Conservation (phyloP, 1,140 invertebrate species). For the Procambarus clarkii region DNA sequence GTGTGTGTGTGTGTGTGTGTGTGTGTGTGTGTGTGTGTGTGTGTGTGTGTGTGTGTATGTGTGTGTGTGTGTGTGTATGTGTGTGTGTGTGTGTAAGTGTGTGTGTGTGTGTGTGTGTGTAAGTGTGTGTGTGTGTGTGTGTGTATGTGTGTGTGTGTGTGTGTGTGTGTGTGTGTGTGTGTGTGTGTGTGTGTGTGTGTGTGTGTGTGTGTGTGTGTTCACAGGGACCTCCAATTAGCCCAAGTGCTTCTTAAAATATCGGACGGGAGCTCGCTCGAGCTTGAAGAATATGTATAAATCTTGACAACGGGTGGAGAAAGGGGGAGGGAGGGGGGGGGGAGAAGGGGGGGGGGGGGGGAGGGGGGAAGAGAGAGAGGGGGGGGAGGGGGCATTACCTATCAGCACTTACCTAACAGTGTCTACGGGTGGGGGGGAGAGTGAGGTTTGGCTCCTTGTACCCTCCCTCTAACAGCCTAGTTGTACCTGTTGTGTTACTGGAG, state of each 20-base stretch:
- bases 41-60: neutral
- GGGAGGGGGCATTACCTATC: no score
- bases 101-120: no score
- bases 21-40: no score
- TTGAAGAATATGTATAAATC: neutral
- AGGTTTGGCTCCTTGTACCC: no score
- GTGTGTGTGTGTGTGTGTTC: neutral
- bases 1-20: no score
- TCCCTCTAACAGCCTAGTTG: no score
- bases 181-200: no score
- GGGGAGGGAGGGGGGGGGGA: neutral
- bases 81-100: neutral
- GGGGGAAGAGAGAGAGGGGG: neutral
- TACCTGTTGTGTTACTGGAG: no score
- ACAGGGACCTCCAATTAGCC: neutral
- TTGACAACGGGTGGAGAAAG: neutral
- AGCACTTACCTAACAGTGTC: no score
- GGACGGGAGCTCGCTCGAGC: neutral
- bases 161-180: no score
- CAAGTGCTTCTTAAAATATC: conserved; percentile 1
- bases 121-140: neutral
- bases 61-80: conserved; percentile 4
- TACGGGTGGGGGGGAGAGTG: no score
- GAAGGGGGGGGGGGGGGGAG: neutral
- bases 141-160: no score